Conservation (phyloP, 2,888 invertebrate species). For the Mayetiola destructor region DNA sequence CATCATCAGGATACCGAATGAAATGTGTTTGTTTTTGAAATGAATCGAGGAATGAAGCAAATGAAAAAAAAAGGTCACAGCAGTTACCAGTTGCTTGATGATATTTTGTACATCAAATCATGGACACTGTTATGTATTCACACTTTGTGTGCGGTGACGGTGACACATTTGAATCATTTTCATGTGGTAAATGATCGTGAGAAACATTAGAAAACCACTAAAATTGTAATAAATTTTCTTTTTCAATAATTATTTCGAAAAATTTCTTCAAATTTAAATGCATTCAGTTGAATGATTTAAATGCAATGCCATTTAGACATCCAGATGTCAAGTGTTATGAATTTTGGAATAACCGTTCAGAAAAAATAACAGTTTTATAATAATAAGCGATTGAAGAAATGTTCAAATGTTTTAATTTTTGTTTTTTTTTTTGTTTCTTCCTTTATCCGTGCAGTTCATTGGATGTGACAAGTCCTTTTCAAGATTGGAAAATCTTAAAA, state of each 20-base stretch:
- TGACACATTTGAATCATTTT: background rate
- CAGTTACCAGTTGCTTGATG: background rate
- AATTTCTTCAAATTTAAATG: background rate
- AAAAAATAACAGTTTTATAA: background rate
- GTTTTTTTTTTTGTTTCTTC: constrained; percentile 3
- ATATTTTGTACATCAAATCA: background rate
- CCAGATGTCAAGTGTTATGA: background rate
- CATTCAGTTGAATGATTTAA: constrained; percentile 3
- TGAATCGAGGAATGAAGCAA: constrained; percentile 9
- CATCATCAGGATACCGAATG: background rate
- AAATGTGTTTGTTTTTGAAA: constrained; percentile 12
- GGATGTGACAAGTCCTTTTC: constrained; percentile 94
- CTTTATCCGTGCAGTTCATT: constrained; percentile 54
- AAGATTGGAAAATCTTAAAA: constrained; percentile 91
- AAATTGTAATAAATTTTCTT: background rate
- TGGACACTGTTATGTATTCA: background rate
- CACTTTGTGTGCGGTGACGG: background rate
- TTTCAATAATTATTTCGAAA: background rate
- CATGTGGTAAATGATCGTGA: constrained; percentile 5
- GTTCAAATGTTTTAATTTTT: background rate
- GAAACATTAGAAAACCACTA: too few relatives aligned
- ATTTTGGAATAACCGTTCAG: background rate
- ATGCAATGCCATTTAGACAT: background rate
- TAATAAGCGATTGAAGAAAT: constrained; percentile 6
- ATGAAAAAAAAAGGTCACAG: constrained; percentile 6